Percentiles rank a stretch among this genome's conserved stretches.
phyloP scores from a whole-genome alignment of 2,113 vertebrate genomes.

The Vulpes ferrilata region DNA sequence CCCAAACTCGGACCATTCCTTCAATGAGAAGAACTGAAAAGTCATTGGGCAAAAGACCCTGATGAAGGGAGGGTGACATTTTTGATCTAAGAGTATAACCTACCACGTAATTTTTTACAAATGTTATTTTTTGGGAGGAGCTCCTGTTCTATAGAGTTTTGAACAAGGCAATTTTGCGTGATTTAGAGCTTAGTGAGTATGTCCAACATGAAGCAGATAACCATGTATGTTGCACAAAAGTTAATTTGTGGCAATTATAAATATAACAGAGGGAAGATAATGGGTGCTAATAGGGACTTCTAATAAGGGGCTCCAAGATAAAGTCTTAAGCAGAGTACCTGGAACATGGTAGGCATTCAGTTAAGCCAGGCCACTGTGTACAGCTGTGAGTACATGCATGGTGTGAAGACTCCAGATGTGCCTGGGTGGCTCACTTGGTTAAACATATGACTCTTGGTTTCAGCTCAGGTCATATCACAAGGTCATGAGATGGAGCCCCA shows the following conservation, averaged over 20 bases:
- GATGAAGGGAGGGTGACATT: not conserved
- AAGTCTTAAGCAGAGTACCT: not conserved
- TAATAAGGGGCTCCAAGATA: not conserved
- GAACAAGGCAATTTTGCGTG: not conserved
- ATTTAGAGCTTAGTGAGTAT: not conserved
- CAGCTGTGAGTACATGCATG: accelerated
- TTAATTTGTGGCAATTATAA: not conserved
- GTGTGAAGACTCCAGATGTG: not conserved
- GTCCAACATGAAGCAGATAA: not conserved
- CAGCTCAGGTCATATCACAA: not conserved
- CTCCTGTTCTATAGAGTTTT: not conserved
- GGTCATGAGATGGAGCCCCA: not conserved
- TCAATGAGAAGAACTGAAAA: not conserved
- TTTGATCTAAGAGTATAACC: not conserved
- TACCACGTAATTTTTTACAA: not conserved
- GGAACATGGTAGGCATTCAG: not conserved
- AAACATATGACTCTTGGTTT: not conserved
- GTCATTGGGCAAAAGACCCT: not conserved
- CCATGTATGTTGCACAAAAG: not conserved
- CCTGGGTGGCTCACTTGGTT: not conserved
- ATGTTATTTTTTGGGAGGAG: not conserved
- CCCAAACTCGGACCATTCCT: not conserved
- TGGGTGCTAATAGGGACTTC: not conserved
- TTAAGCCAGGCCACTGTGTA: not conserved
- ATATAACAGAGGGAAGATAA: not conserved